Evolutionary conservation across 2,888 invertebrate species (phyloP), one percentile per base, ranked within the genome.

Genomic region (Orthonychiurus folsomi): DNA sequence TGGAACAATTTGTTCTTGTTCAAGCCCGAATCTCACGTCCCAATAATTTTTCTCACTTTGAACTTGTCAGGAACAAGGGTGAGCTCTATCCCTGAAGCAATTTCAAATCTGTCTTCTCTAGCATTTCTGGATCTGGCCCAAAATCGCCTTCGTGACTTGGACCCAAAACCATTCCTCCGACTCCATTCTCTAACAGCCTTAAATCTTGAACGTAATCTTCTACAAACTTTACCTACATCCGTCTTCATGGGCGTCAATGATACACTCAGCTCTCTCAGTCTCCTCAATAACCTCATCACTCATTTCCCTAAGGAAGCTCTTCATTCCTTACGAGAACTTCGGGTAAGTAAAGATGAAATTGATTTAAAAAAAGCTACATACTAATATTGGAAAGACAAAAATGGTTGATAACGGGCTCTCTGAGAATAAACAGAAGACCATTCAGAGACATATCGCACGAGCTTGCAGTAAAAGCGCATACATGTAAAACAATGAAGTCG

Each of bases 61-160:
- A 52, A 3, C 59, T 50, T 24, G 3, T 21, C 64, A 72, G 72
- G 68, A 47, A 90, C 91, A 0, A 81, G 85, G 61, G 89, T 90
- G 76, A 87, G 86, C 73, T 80, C 81, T 59, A 84, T 93, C 15
- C 93, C 93, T 0, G 85, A 85, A 70, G 86, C 89, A 56, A 84
- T 93, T 23, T 80, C 84, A 66, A 88, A 88, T 3, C 80, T 93
- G 37, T 84, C 82, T 65, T 86, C 86, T 56, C 78, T 93, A 68
- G 92, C 93, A 1, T 93, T 93, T 75, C 80, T 93, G 63, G 93
- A 93, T 79, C 79, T 93, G 63, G 92, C 93, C 1, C 88, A 92
- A 77, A 93, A 93, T 75, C 86, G 88, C 73, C 85, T 93, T 55
- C 81, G 86, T 70, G 89, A 89, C 76, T 78, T 93, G 50, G 70